Evolutionary conservation across 1,140 invertebrate species (phyloP).

Genomic region (Pseudobourletiella spinata): DNA sequence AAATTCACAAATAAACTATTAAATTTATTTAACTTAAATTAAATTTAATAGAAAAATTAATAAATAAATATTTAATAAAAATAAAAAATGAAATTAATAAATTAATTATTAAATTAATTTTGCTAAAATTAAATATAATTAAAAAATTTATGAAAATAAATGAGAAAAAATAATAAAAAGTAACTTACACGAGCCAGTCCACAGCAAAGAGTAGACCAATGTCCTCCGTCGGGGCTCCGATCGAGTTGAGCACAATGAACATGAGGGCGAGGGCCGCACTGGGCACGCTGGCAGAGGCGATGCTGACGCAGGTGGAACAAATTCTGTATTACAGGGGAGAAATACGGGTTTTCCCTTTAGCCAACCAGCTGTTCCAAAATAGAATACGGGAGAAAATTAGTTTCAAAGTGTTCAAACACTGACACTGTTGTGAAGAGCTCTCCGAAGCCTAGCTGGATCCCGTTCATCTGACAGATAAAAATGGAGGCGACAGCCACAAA

Average conservation of each 20-base stretch:
- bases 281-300: slow-evolving; percentile 86
- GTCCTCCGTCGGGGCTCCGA: slow-evolving; percentile 68
- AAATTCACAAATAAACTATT: too few relatives aligned
- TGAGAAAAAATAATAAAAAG: too few relatives aligned
- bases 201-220: slow-evolving; percentile 76
- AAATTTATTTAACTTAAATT: too few relatives aligned
- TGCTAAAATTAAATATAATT: too few relatives aligned
- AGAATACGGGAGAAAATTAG: too few relatives aligned
- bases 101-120: too few relatives aligned
- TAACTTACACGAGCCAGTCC: slow-evolving; percentile 83
- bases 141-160: too few relatives aligned
- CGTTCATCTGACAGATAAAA: slow-evolving; percentile 87
- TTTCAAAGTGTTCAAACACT: too few relatives aligned
- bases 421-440: slow-evolving; percentile 71
- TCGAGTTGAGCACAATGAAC: slow-evolving; percentile 72
- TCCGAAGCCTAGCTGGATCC: slow-evolving; percentile 63
- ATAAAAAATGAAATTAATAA: too few relatives aligned
- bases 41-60: slow-evolving; percentile 1
- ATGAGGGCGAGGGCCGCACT: slow-evolving; percentile 80
- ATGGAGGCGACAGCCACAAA: slow-evolving; percentile 80
- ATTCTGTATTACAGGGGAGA: slow-evolving; percentile 48
- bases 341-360: too few relatives aligned
- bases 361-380: too few relatives aligned
- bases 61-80: neutral
- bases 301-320: slow-evolving; percentile 82